Conservation (phyloP, 2,797 vertebrate species). For the Ceryle rudis region DNA sequence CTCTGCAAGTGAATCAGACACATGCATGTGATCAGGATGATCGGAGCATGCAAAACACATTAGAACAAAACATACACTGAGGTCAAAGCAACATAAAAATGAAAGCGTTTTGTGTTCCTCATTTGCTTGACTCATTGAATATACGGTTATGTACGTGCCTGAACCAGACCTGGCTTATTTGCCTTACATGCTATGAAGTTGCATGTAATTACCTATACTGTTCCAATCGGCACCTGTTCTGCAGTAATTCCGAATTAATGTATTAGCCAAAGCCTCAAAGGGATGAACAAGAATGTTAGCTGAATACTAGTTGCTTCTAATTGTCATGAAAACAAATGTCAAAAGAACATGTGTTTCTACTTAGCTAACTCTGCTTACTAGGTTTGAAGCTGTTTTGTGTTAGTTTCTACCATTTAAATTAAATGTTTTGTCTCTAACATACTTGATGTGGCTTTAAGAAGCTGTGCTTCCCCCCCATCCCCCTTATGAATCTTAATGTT, state of each 20-base stretch:
- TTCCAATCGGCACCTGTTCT: constrained; percentile 56
- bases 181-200: neutral
- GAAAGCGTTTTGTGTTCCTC: constrained; percentile 41
- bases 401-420: constrained; percentile 70
- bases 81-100: constrained; percentile 46
- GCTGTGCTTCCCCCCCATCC: constrained; percentile 50
- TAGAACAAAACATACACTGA: constrained; percentile 31
- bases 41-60: constrained; percentile 41
- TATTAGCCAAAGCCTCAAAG: neutral
- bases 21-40: constrained; percentile 38
- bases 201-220: neutral
- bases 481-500: constrained; percentile 69
- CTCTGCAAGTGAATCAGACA: constrained; percentile 3
- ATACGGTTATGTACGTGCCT: constrained; percentile 16
- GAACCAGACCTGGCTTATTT: neutral
- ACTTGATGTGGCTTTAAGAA: constrained; percentile 75
- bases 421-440: constrained; percentile 73
- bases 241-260: neutral
- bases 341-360: constrained; percentile 63
- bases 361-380: constrained; percentile 56
- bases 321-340: constrained; percentile 73
- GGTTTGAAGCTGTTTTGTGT: constrained; percentile 68
- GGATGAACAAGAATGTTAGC: constrained; percentile 50
- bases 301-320: constrained; percentile 69
- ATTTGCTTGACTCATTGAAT: neutral